Conservation (phyloP, 2,888 invertebrate species). For the Sarcophaga variegata region DNA sequence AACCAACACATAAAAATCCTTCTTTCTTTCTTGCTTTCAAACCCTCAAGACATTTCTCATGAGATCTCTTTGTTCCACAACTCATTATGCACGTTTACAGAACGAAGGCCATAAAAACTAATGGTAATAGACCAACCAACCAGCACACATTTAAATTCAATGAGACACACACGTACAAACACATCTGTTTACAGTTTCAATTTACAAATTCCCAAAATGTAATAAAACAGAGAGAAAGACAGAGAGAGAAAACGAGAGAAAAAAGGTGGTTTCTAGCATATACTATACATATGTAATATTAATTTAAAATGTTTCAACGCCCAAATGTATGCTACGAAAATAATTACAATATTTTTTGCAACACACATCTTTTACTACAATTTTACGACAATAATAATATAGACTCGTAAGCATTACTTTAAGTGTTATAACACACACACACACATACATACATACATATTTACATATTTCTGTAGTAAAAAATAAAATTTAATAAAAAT, state of each 20-base stretch:
- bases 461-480: no score
- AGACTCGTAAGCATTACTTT: neutral
- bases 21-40: neutral
- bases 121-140: neutral
- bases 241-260: neutral
- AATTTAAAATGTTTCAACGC: neutral
- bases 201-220: neutral
- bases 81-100: neutral
- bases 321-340: neutral
- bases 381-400: neutral
- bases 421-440: neutral
- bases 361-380: neutral
- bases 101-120: neutral
- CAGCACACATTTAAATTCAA: neutral
- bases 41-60: neutral
- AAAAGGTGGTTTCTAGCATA: neutral
- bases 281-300: neutral
- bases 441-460: neutral
- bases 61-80: neutral
- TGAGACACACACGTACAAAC: neutral
- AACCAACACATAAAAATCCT: neutral
- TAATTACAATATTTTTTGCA: neutral
- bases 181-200: neutral
- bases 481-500: neutral
- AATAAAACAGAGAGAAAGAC: neutral